phyloP scores from a whole-genome alignment of 1,140 invertebrate genomes.

The Drosophila varians region DNA sequence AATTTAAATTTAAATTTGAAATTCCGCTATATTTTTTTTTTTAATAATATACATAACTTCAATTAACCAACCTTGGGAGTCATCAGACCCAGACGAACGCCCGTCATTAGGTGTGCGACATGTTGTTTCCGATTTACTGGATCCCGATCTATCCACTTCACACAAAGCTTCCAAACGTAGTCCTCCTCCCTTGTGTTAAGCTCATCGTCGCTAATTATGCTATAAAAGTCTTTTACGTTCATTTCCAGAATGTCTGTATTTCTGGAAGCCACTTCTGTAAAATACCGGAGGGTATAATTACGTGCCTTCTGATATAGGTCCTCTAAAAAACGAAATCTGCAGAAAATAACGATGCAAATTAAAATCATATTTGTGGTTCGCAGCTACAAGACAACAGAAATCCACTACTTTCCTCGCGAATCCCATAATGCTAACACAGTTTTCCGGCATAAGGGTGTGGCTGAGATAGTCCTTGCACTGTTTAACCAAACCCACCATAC shows the following conservation, averaged over 20 bases:
- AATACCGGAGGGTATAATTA: conserved; percentile 89
- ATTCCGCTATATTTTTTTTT: no score
- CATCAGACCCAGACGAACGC: conserved; percentile 92
- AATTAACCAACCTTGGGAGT: conserved; percentile 87
- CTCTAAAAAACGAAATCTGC: conserved; percentile 85
- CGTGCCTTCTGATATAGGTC: conserved; percentile 88
- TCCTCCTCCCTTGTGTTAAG: conserved; percentile 88
- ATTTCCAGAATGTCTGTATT: conserved; percentile 90
- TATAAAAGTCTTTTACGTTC: conserved; percentile 87
- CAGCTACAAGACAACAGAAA: not conserved
- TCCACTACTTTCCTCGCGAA: conserved; percentile 87
- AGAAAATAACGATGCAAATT: conserved; percentile 25
- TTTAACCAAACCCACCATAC: conserved; percentile 90
- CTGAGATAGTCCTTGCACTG: conserved; percentile 90
- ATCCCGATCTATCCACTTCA: conserved; percentile 87
- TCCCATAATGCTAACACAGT: conserved; percentile 92
- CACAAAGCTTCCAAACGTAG: conserved; percentile 85
- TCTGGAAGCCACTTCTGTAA: conserved; percentile 87
- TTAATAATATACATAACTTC: no score
- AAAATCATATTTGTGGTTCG: conserved; percentile 35
- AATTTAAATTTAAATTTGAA: no score
- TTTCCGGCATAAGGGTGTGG: conserved; percentile 87
- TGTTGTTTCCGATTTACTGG: conserved; percentile 86
- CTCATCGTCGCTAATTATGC: conserved; percentile 90
- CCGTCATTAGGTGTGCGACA: conserved; percentile 90